phyloP scores from a whole-genome alignment of 2,113 vertebrate species.

The Carettochelys insculpta region DNA sequence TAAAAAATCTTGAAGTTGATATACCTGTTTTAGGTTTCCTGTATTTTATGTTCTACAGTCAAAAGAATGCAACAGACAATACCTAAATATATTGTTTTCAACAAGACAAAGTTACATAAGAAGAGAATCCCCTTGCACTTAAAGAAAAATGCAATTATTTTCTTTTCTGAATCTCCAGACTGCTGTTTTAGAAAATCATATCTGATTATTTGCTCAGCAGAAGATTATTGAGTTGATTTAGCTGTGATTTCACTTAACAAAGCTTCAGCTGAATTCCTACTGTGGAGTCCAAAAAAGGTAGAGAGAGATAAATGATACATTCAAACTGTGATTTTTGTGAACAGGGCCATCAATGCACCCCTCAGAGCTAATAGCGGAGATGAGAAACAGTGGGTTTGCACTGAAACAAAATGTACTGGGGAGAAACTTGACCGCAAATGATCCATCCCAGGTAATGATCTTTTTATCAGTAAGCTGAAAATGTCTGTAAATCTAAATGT shows the following conservation, averaged over 20 bases:
- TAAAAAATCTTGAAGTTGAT: background rate
- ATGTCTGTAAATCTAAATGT: constrained; percentile 83
- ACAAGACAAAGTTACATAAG: constrained; percentile 86
- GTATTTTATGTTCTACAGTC: constrained; percentile 71
- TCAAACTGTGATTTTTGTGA: constrained; percentile 96
- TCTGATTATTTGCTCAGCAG: constrained; percentile 98
- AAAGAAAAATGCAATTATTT: constrained; percentile 95
- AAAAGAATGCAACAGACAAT: constrained; percentile 79
- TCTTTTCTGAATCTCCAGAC: constrained; percentile 93
- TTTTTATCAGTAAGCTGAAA: constrained; percentile 85
- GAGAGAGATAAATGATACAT: constrained; percentile 91
- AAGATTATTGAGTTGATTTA: constrained; percentile 99
- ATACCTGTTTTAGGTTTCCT: constrained; percentile 8
- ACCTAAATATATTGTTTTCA: constrained; percentile 81
- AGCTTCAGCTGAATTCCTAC: constrained; percentile 92
- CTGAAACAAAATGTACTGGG: constrained; percentile 99
- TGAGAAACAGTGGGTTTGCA: constrained; percentile 99
- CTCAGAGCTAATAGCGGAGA: constrained; percentile 99
- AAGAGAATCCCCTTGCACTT: constrained; percentile 83
- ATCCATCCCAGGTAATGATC: constrained; percentile 97
- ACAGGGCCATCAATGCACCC: constrained; percentile 99
- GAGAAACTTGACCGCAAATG: constrained; percentile 94
- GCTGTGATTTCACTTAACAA: constrained; percentile 98
- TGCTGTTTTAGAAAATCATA: constrained; percentile 96
- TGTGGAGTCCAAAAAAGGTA: constrained; percentile 90